phyloP scores from a whole-genome alignment of 1,140 invertebrate species.

The Trissolcus basalis region DNA sequence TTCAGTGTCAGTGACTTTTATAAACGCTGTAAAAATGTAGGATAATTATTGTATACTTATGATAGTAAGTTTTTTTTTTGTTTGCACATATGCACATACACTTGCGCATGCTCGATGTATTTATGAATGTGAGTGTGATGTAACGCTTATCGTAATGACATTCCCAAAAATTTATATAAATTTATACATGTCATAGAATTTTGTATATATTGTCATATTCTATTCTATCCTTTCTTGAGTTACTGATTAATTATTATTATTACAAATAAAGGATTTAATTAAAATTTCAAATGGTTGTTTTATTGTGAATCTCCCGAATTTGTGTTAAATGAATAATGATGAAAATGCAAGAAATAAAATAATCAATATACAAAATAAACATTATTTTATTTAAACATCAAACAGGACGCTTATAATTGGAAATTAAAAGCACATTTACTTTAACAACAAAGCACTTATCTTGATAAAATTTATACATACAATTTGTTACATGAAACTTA shows the following conservation, averaged over 20 bases:
- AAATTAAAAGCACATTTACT: conserved; percentile 16
- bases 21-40: conserved; percentile 28
- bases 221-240: conserved; percentile 24
- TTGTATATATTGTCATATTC: conserved; percentile 28
- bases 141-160: conserved; percentile 19
- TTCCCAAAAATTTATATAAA: conserved; percentile 35
- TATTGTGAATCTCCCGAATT: background rate
- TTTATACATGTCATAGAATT: conserved; percentile 22
- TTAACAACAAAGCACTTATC: conserved; percentile 33
- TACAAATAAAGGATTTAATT: conserved; percentile 39
- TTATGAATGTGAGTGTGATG: conserved; percentile 41
- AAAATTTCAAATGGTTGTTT: background rate
- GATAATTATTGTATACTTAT: conserved; percentile 25
- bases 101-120: conserved; percentile 27
- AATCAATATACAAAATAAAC: conserved; percentile 10
- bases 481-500: conserved; percentile 34
- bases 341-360: background rate
- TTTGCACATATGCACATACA: conserved; percentile 16
- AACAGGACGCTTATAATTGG: conserved; percentile 11
- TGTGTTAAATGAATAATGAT: too few relatives aligned
- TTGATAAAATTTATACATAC: conserved; percentile 24
- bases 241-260: conserved; percentile 14
- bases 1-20: conserved; percentile 14
- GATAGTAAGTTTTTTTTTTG: conserved; percentile 4
- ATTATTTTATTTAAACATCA: conserved; percentile 24